Conservation (phyloP, 92 coral and sea anemone genomes). For the Phenganax marumi region DNA sequence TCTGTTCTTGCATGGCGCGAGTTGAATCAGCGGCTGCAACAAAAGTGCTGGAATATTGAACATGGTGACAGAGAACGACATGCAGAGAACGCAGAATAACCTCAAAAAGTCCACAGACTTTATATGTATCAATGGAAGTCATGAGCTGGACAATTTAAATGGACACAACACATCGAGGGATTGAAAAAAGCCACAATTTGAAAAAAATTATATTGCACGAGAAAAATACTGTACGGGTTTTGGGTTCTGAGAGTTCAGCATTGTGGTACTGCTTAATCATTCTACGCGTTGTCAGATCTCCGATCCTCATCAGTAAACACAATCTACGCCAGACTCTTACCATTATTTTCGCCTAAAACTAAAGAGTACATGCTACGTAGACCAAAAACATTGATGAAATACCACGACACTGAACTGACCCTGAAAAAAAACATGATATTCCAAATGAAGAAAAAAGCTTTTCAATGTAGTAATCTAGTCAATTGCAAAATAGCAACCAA, state of each 20-base stretch:
- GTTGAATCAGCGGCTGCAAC: slow-evolving; percentile 93
- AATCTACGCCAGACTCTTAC: slow-evolving; percentile 47
- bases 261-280: too few species aligned
- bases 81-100: too few species aligned
- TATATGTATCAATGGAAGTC: too few species aligned
- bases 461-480: not conserved
- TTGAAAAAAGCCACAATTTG: too few species aligned
- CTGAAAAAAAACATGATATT: slow-evolving; percentile 42
- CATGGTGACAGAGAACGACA: too few species aligned
- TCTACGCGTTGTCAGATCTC: not conserved
- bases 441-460: not conserved
- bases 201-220: too few species aligned
- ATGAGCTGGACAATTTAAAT: too few species aligned
- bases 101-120: too few species aligned
- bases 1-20: slow-evolving; percentile 98
- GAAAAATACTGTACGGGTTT: too few species aligned
- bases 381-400: slow-evolving; percentile 98
- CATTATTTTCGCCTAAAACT: slow-evolving; percentile 97
- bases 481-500: not conserved
- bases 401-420: slow-evolving; percentile 99
- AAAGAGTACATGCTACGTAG: slow-evolving; percentile 95
- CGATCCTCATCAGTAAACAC: not conserved
- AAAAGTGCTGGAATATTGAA: not conserved
- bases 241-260: too few species aligned
- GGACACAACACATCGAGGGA: too few species aligned